Percentiles rank a stretch among this genome's conserved stretches.
Conservation (phyloP, 2,113 vertebrate genomes). For the Scolopax mira region DNA sequence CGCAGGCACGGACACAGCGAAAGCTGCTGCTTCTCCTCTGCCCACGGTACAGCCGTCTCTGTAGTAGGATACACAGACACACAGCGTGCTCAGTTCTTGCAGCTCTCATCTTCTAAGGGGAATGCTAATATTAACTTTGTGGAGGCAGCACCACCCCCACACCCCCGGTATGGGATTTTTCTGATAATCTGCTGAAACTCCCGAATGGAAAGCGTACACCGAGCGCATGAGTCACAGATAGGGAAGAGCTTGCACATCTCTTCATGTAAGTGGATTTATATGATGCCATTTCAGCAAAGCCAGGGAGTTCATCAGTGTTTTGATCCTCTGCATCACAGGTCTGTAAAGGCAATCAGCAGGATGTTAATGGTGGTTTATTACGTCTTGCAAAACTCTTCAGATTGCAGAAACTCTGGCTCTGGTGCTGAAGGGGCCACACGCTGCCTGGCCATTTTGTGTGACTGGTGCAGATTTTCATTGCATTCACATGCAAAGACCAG, state of each 20-base stretch:
- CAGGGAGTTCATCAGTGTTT: neutral
- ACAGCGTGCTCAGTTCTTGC: neutral
- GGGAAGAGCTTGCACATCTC: neutral
- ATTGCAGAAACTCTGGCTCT: neutral
- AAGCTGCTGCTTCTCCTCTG: slow-evolving; percentile 12
- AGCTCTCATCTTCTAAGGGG: slow-evolving; percentile 66
- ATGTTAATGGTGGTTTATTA: neutral
- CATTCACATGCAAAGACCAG: slow-evolving; percentile 56
- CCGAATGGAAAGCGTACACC: neutral
- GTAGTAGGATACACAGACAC: slow-evolving; percentile 25
- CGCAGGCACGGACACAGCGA: neutral
- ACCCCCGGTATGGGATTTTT: slow-evolving; percentile 29
- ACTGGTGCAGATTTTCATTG: slow-evolving; percentile 31
- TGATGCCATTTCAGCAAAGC: neutral
- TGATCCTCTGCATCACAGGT: neutral
- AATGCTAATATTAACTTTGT: slow-evolving; percentile 50
- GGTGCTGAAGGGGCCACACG: neutral
- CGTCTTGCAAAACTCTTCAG: slow-evolving; percentile 25
- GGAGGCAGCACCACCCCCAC: neutral
- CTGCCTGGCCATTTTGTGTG: neutral
- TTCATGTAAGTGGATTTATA: neutral
- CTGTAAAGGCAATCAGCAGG: neutral
- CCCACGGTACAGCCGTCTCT: neutral
- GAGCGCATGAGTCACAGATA: neutral
- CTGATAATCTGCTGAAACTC: neutral